Percentiles rank a stretch among this genome's conserved stretches.
Evolutionary conservation across 2,888 invertebrate genomes (phyloP).

Genomic region (Dolichomitus sp.): DNA sequence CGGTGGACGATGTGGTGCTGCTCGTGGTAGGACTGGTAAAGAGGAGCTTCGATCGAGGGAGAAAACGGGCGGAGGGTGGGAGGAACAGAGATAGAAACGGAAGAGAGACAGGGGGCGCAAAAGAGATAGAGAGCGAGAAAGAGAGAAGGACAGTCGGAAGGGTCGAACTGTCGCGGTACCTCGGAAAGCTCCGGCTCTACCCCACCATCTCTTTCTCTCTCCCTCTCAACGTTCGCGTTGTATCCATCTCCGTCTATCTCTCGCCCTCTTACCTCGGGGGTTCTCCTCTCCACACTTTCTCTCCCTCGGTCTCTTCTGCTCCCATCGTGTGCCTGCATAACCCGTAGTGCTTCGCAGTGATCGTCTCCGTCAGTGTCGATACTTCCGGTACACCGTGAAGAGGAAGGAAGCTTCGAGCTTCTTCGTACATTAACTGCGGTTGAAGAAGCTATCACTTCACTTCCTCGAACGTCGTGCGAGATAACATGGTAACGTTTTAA

Average conservation of each 20-base stretch:
- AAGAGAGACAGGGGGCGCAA: slow-evolving; percentile 43
- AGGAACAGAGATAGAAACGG: slow-evolving; percentile 62
- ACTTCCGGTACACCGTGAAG: slow-evolving; percentile 70
- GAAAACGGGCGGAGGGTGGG: slow-evolving; percentile 68
- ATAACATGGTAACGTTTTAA: slow-evolving; percentile 42
- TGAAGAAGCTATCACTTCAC: slow-evolving; percentile 38
- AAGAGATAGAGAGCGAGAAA: slow-evolving; percentile 43
- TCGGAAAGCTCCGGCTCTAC: slow-evolving; percentile 68
- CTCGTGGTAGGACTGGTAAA: slow-evolving; percentile 86
- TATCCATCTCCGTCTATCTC: slow-evolving; percentile 37
- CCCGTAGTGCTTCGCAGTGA: slow-evolving; percentile 80
- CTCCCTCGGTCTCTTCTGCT: slow-evolving; percentile 46
- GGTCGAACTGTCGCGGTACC: slow-evolving; percentile 63
- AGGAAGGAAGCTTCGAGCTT: slow-evolving; percentile 53
- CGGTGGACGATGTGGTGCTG: slow-evolving; percentile 74
- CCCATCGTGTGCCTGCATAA: slow-evolving; percentile 48
- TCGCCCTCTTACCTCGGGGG: slow-evolving; percentile 56
- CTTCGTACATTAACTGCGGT: slow-evolving; percentile 16
- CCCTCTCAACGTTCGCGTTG: slow-evolving; percentile 35
- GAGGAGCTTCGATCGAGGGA: slow-evolving; percentile 77
- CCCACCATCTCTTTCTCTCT: slow-evolving; percentile 59
- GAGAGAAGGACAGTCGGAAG: slow-evolving; percentile 57
- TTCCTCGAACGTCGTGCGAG: slow-evolving; percentile 37
- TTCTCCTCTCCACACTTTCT: slow-evolving; percentile 42
- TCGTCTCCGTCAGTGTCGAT: slow-evolving; percentile 80